Evolutionary conservation across 2,888 invertebrate genomes (phyloP).

Genomic region (Pantelozetes paolii): DNA sequence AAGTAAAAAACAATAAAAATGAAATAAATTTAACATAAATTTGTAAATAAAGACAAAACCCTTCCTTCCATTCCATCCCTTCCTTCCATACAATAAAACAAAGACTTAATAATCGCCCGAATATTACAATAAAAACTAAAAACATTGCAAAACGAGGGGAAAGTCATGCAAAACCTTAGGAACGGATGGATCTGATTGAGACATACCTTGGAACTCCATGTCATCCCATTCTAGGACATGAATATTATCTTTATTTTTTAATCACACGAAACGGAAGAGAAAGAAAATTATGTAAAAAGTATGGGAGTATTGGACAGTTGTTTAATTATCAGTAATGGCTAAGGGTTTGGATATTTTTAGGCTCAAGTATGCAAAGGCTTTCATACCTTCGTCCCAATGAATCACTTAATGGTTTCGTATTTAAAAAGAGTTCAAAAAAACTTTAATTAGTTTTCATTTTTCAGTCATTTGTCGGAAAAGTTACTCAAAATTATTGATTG

Average conservation of each 20-base stretch:
- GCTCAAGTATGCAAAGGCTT: too few species aligned
- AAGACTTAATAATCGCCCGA: background rate
- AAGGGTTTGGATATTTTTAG: too few species aligned
- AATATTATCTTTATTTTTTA: constrained; percentile 65
- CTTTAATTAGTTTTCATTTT: constrained; percentile 6
- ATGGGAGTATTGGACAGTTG: constrained; percentile 13
- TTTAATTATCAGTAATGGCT: background rate
- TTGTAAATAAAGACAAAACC: constrained; percentile 1
- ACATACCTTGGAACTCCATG: constrained; percentile 99
- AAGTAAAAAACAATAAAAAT: constrained; percentile 45
- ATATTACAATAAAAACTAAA: background rate
- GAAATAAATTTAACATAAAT: background rate
- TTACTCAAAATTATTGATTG: constrained; percentile 1
- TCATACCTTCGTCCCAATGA: constrained; percentile 49
- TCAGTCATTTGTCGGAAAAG: background rate
- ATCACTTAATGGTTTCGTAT: constrained; percentile 44
- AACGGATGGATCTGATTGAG: background rate
- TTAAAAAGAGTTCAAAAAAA: constrained; percentile 23
- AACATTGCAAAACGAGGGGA: background rate
- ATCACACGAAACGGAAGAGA: constrained; percentile 3
- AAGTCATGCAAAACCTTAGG: constrained; percentile 39
- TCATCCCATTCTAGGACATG: constrained; percentile 86
- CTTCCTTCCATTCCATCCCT: background rate
- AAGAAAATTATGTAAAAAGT: constrained; percentile 32
- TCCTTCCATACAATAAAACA: constrained; percentile 22